Base-by-base conservation (phyloP, 2,888 invertebrate species). In the Tetragnatha montana region DNA sequence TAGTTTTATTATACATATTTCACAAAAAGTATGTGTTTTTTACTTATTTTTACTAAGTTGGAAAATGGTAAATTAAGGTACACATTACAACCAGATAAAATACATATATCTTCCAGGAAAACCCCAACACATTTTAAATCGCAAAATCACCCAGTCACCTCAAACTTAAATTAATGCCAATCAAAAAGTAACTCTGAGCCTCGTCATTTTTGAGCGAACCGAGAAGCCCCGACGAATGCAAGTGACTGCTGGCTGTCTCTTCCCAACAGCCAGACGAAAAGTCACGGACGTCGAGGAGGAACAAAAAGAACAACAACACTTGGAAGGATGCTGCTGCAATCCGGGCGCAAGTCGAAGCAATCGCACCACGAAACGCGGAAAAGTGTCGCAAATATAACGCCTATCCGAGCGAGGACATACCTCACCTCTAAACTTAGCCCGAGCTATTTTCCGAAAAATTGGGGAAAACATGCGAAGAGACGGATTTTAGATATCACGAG, bases 381-480 rank as follows among this genome's bases (percentile, higher is more conserved):
- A 35, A 74, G 17, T n/a, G 19, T 19, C 50, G 49, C 76, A 21
- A 50, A 51, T 60, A 60, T n/a, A 50, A 19, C 21, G 12, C n/a
- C 76, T n/a, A 60, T 69, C 80, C 17, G 35, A 35, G 35, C 35
- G 35, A 4, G 35, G n/a, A 35, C 50, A 68, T 47, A 35, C 14
- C 35, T 19, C 21, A 35, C 60, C 49, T 81, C 81, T 81, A 81
- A 71, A 81, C 71, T 81, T 50, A 50, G 49, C 71, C 10, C 71
- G n/a, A 17, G 21, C 81, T 19, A 47, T 21, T 19, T 81, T 49
- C 71, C 12, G 14, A 50, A 81, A 81, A 81, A 19, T 21, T 8
- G 81, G 21, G 49, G 21, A 50, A 71, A 71, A 81, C 17, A 73
- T 47, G 47, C 17, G 80, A 35, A 80, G 70, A n/a, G n/a, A 69